phyloP scores from a whole-genome alignment of 2,113 vertebrate species.

The Saccopteryx bilineata region DNA sequence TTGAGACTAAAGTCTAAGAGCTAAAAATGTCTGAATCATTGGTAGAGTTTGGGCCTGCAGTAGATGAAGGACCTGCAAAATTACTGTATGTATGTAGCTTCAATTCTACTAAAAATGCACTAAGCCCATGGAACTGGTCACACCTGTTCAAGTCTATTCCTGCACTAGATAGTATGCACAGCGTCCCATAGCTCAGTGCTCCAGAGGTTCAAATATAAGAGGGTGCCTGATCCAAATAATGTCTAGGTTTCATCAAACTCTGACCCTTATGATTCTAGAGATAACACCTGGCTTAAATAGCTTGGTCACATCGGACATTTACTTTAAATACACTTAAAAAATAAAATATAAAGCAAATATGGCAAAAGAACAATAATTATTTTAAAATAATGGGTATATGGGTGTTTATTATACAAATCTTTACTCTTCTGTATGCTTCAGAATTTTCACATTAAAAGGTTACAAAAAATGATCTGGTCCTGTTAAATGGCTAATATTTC shows the following conservation, averaged over 20 bases:
- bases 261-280: background rate
- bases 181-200: background rate
- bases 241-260: background rate
- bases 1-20: slow-evolving; percentile 32
- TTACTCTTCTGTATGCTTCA: slow-evolving; percentile 9
- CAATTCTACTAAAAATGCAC: background rate
- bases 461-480: background rate
- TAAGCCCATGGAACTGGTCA: background rate
- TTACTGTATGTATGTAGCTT: background rate
- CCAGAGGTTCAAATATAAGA: background rate
- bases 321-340: slow-evolving; percentile 14
- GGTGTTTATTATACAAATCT: background rate
- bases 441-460: slow-evolving; percentile 43
- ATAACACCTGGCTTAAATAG: background rate
- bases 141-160: background rate
- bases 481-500: background rate
- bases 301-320: background rate
- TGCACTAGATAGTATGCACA: background rate
- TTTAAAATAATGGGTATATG: background rate
- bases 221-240: background rate
- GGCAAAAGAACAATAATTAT: background rate
- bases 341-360: background rate
- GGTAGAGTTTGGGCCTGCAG: background rate
- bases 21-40: background rate
- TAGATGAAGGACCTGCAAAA: background rate